These are phyloP conservation scores for Excalfactoria chinensis DNA, from an alignment of 2,113 vertebrate genomes.

Conservation along the genomic window DNA sequence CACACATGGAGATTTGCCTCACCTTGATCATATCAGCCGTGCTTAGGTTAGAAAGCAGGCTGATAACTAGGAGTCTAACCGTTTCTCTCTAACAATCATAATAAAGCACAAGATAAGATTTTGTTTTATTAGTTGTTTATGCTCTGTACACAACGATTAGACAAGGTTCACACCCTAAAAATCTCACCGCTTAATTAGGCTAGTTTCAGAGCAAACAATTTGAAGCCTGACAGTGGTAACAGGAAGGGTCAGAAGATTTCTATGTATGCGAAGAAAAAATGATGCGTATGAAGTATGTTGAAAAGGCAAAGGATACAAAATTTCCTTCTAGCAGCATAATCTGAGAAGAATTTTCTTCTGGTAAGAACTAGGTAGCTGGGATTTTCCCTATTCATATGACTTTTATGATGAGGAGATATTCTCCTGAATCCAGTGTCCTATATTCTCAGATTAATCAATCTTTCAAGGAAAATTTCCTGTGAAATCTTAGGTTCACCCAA, in stretches of 20 bases:
- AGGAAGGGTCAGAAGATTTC: background rate
- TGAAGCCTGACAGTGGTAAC: background rate
- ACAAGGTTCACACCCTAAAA: background rate
- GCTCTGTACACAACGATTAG: background rate
- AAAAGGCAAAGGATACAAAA: background rate
- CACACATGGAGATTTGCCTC: background rate
- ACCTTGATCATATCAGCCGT: background rate
- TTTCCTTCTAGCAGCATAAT: background rate
- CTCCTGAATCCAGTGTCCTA: background rate
- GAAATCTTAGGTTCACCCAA: background rate
- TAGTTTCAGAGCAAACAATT: background rate
- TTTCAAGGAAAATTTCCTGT: background rate
- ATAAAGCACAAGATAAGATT: background rate
- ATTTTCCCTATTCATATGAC: background rate
- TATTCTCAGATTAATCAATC: background rate
- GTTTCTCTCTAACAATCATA: background rate
- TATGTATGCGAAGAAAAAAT: background rate
- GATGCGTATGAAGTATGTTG: background rate
- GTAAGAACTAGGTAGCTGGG: background rate
- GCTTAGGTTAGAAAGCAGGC: background rate
- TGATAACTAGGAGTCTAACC: background rate
- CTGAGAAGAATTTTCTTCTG: background rate
- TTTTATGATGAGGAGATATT: background rate
- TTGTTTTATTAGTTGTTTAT: background rate
- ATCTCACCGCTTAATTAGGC: conserved; percentile 18